Percentiles rank a stretch among this genome's conserved stretches.
Evolutionary conservation across 1,140 invertebrate species (phyloP).

Genomic region (Euwallacea similis): DNA sequence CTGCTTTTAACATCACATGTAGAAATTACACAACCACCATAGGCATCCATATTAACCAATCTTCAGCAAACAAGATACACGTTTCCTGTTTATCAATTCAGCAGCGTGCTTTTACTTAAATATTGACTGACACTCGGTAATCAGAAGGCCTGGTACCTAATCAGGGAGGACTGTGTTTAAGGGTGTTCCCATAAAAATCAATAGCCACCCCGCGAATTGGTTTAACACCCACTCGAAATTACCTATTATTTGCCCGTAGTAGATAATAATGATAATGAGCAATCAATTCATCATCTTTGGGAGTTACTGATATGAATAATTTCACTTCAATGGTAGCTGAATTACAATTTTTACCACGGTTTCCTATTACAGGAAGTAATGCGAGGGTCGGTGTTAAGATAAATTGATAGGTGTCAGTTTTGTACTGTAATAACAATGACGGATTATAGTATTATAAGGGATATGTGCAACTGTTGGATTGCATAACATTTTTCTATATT

Average conservation of each 20-base stretch:
- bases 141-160: conserved; percentile 30
- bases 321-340: conserved; percentile 16
- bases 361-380: too few species aligned
- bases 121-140: conserved; percentile 32
- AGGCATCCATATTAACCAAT: conserved; percentile 26
- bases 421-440: too few species aligned
- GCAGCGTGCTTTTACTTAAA: conserved; percentile 31
- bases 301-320: conserved; percentile 19
- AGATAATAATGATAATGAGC: conserved; percentile 16
- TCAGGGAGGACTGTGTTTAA: conserved; percentile 23
- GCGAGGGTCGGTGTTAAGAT: too few species aligned
- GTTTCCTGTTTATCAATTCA: conserved; percentile 26
- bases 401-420: too few species aligned
- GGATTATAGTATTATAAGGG: too few species aligned
- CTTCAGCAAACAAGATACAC: conserved; percentile 28
- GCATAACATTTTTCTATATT: too few species aligned
- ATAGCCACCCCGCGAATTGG: conserved; percentile 26
- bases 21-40: background rate
- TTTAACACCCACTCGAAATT: conserved; percentile 22
- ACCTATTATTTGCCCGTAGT: conserved; percentile 15
- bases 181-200: conserved; percentile 30
- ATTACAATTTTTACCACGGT: background rate
- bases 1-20: background rate
- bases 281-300: conserved; percentile 26
- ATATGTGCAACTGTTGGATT: too few species aligned